Percentiles rank a stretch among this genome's conserved stretches.
Evolutionary conservation across 1,140 invertebrate species (phyloP).

Genomic region (Halictus rubicundus): DNA sequence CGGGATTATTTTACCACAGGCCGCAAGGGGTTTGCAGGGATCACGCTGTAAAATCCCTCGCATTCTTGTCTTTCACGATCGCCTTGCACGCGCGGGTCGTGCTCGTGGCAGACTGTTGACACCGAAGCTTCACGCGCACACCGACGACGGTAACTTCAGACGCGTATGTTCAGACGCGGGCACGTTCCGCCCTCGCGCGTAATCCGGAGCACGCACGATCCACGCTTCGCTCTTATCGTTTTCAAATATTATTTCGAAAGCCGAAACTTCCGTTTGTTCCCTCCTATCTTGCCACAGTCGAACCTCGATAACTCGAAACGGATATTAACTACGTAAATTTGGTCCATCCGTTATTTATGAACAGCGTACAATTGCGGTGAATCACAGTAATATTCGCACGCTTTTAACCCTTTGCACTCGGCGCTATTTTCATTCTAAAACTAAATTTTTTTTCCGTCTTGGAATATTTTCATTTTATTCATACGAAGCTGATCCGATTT

Average conservation of each 20-base stretch:
- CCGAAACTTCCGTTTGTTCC: too few species aligned
- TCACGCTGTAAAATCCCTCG: constrained; percentile 29
- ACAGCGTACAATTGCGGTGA: too few species aligned
- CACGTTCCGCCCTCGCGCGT: not conserved
- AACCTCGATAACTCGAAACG: too few species aligned
- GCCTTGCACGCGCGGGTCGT: not conserved
- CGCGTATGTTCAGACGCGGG: not conserved
- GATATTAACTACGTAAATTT: too few species aligned
- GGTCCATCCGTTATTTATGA: too few species aligned
- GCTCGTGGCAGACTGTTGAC: constrained; percentile 3
- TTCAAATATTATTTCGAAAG: not conserved
- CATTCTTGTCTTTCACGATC: constrained; percentile 40
- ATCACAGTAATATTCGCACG: too few species aligned
- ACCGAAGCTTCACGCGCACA: constrained; percentile 11
- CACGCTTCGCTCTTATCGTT: not conserved
- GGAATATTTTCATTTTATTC: too few species aligned
- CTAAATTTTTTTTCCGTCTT: too few species aligned
- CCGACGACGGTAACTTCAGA: not conserved
- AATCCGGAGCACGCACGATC: not conserved
- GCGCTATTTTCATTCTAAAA: too few species aligned
- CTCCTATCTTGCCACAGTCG: too few species aligned
- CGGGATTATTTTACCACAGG: constrained; percentile 57
- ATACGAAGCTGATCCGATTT: too few species aligned
- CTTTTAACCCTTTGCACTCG: too few species aligned
- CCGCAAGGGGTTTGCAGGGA: constrained; percentile 17